Evolutionary conservation across 2,113 vertebrate genomes (phyloP).

Genomic region (Phodopus roborovskii): DNA sequence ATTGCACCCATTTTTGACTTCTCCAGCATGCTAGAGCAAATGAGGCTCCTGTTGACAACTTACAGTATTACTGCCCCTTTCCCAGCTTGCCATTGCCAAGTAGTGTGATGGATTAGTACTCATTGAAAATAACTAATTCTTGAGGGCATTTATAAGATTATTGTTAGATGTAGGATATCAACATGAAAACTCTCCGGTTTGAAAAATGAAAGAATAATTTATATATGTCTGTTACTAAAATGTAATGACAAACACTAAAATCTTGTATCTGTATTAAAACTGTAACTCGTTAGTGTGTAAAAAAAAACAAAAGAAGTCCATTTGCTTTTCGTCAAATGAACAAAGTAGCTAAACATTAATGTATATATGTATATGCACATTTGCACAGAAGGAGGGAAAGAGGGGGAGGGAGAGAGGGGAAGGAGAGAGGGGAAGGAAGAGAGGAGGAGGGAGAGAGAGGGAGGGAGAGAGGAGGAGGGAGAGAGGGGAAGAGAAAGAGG

Average conservation of each 20-base stretch:
- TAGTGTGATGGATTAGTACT: background rate
- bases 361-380: background rate
- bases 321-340: background rate
- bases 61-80: background rate
- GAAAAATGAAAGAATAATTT: conserved; percentile 25
- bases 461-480: background rate
- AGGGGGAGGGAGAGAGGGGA: background rate
- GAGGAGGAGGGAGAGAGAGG: no score
- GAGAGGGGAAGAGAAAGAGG: no score
- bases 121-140: background rate
- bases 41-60: background rate
- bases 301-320: background rate
- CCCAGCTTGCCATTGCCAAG: background rate
- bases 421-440: no score
- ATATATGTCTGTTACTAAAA: background rate
- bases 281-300: background rate
- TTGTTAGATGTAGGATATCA: background rate
- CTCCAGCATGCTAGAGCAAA: background rate
- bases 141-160: background rate
- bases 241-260: background rate
- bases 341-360: background rate
- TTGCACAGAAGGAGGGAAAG: fast-evolving
- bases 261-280: background rate
- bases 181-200: background rate
- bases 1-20: background rate